phyloP scores from a whole-genome alignment of 37 sponge, comb jelly and placozoan species.

The Crambe crambe region DNA sequence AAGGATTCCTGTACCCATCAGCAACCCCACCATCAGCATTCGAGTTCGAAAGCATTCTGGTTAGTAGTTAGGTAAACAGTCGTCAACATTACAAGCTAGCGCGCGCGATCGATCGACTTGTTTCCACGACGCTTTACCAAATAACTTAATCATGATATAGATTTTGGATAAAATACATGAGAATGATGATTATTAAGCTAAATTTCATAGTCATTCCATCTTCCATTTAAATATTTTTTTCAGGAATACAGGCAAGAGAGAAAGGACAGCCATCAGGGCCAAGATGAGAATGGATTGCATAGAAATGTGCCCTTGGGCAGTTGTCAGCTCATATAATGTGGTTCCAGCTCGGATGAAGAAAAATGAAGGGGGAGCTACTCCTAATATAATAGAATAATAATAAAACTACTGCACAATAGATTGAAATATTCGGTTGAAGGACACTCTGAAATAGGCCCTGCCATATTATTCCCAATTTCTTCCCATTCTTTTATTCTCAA shows the following conservation, averaged over 20 bases:
- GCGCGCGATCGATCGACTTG: too few species aligned
- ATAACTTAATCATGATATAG: too few species aligned
- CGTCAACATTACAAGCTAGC: neutral
- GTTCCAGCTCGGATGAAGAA: conserved; percentile 93
- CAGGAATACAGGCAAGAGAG: conserved; percentile 79
- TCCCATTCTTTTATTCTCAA: too few species aligned
- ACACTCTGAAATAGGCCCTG: too few species aligned
- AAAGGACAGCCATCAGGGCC: conserved; percentile 63
- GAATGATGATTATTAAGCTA: neutral
- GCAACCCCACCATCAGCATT: too few species aligned
- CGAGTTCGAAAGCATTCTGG: too few species aligned
- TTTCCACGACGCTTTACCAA: too few species aligned
- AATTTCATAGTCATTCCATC: conserved; percentile 21
- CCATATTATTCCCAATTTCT: too few species aligned
- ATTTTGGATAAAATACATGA: too few species aligned
- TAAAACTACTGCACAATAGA: neutral
- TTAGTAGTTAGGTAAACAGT: neutral
- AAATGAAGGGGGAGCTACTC: conserved; percentile 94
- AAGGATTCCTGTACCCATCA: too few species aligned
- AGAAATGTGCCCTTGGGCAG: conserved; percentile 78
- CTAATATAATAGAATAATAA: conserved; percentile 19
- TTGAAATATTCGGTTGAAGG: too few species aligned
- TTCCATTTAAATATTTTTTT: conserved; percentile 47
- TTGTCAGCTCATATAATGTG: conserved; percentile 87
- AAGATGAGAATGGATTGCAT: conserved; percentile 62